Percentiles rank a stretch among this genome's conserved stretches.
phyloP scores from a whole-genome alignment of 2,888 invertebrate genomes.

The Argynnis bischoffii region DNA sequence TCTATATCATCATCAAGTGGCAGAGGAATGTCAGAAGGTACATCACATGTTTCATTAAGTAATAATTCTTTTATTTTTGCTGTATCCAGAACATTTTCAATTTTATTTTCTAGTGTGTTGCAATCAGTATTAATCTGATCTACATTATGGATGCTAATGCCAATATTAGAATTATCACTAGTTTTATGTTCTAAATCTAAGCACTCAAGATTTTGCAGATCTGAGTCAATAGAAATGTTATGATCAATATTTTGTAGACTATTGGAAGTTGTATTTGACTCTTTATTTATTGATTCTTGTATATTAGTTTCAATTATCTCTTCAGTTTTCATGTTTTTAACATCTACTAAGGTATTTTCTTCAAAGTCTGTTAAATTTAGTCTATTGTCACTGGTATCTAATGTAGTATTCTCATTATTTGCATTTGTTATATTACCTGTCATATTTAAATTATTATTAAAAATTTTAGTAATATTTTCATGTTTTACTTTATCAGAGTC shows the following conservation, averaged over 20 bases:
- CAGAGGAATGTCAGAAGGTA: slow-evolving; percentile 28
- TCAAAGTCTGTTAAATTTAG: background rate
- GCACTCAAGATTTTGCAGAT: background rate
- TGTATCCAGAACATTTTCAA: background rate
- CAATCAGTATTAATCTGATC: background rate
- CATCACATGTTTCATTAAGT: slow-evolving; percentile 33
- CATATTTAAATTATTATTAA: background rate
- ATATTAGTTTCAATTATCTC: background rate
- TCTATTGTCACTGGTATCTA: background rate
- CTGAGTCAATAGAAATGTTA: background rate
- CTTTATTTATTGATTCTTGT: background rate
- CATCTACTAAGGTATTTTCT: background rate
- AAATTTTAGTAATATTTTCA: background rate
- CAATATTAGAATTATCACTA: background rate
- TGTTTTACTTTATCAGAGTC: slow-evolving; percentile 3
- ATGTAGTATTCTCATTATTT: background rate
- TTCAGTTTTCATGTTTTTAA: background rate
- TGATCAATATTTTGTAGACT: background rate
- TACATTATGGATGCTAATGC: background rate
- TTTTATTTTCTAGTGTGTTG: background rate
- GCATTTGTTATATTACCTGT: background rate
- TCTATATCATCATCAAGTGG: slow-evolving; percentile 30
- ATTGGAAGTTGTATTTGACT: background rate
- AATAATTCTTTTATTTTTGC: background rate
- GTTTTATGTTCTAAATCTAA: background rate